A percentile compares a stretch with the other conserved stretches of the same genome.
phyloP scores from a whole-genome alignment of 2,888 invertebrate genomes.

The Cephus nigrinus region DNA sequence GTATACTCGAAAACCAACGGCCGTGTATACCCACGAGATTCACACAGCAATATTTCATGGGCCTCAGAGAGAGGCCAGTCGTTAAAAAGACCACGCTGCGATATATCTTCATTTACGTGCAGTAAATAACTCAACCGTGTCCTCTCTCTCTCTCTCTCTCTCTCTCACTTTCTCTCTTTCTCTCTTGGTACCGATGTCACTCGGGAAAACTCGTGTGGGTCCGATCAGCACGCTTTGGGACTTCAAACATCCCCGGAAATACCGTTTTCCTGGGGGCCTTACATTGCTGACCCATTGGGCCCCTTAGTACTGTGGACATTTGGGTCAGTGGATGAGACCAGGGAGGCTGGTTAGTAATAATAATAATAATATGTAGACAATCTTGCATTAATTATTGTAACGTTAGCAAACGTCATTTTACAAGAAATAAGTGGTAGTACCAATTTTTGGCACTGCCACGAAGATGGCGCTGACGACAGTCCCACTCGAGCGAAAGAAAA shows the following conservation, averaged over 20 bases:
- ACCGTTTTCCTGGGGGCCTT: not conserved
- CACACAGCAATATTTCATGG: constrained; percentile 28
- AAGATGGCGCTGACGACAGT: too few species aligned
- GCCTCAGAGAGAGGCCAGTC: constrained; percentile 29
- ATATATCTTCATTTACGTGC: constrained; percentile 50
- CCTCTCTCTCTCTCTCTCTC: constrained; percentile 14
- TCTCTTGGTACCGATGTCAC: constrained; percentile 20
- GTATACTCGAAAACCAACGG: not conserved
- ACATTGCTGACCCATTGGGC: too few species aligned
- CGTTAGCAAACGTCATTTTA: too few species aligned
- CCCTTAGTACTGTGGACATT: not conserved
- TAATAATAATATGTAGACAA: too few species aligned
- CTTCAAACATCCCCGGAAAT: constrained; percentile 6
- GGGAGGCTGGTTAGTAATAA: too few species aligned
- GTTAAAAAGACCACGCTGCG: constrained; percentile 48
- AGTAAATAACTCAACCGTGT: constrained; percentile 42
- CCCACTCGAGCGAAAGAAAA: too few species aligned
- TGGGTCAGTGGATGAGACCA: too few species aligned
- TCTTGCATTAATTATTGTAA: too few species aligned
- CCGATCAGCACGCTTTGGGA: constrained; percentile 11
- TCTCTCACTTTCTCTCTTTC: not conserved
- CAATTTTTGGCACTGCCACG: too few species aligned
- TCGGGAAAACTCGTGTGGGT: constrained; percentile 15
- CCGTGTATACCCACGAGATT: constrained; percentile 10
- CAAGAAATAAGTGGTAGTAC: too few species aligned